phyloP scores from a whole-genome alignment of 30 jellyfish, hydroid and myxozoan species.

The Aurelia sp. region DNA sequence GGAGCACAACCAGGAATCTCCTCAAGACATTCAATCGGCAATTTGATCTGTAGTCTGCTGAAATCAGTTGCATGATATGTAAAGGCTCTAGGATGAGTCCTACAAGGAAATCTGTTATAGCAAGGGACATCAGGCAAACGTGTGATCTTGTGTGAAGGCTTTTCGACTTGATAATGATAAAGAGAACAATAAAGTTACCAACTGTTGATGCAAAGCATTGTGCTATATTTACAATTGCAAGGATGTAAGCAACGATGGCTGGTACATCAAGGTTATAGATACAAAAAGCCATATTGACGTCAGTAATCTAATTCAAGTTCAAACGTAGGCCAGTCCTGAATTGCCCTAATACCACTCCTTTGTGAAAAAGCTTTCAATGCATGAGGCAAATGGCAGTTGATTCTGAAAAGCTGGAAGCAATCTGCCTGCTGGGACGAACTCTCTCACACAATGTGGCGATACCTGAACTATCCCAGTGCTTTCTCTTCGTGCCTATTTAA shows the following conservation, averaged over 20 bases:
- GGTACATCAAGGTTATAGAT: no score
- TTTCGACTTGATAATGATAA: neutral
- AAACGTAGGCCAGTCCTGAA: no score
- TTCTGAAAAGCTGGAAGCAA: no score
- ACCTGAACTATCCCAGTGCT: no score
- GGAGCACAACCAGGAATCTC: constrained; percentile 21
- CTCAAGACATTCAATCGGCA: constrained; percentile 39
- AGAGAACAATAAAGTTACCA: constrained; percentile 38
- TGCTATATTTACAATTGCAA: constrained; percentile 25
- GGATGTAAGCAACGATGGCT: neutral
- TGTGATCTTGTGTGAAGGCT: constrained; percentile 30
- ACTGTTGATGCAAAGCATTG: constrained; percentile 23
- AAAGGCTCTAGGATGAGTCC: constrained; percentile 49
- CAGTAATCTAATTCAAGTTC: no score
- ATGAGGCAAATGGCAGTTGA: no score
- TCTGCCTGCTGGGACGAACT: no score
- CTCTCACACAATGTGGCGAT: no score
- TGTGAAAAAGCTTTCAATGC: no score
- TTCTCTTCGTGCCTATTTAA: no score
- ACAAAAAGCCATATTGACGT: no score
- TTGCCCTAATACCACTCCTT: no score
- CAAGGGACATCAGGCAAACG: constrained; percentile 41
- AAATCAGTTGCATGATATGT: constrained; percentile 24
- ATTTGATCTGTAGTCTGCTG: neutral
- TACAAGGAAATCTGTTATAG: constrained; percentile 69